Percentiles rank a stretch among this genome's conserved stretches.
Conservation (phyloP, 2,113 vertebrate genomes). For the Catharus bicknelli region DNA sequence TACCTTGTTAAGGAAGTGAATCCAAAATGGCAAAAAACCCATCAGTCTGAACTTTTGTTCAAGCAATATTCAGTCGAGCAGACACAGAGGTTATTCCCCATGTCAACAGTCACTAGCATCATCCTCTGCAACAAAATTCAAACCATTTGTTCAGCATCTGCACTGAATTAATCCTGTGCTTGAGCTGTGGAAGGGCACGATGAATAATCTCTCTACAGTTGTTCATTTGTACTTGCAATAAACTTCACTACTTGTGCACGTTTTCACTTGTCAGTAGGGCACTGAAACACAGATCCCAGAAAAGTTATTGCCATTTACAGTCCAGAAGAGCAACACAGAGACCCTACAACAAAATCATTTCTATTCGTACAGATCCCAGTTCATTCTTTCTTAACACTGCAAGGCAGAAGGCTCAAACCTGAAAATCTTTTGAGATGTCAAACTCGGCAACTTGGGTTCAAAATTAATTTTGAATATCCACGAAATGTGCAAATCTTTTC, state of each 20-base stretch:
- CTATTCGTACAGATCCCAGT: background rate
- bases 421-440: background rate
- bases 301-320: background rate
- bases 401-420: background rate
- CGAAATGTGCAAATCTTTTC: background rate
- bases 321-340: background rate
- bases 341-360: background rate
- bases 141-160: conserved; percentile 4
- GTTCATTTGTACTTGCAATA: background rate
- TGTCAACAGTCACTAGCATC: background rate
- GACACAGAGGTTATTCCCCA: background rate
- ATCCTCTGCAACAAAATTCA: background rate
- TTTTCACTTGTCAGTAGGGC: background rate
- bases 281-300: background rate
- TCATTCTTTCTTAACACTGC: background rate
- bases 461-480: background rate
- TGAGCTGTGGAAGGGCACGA: background rate
- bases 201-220: background rate
- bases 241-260: background rate
- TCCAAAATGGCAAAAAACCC: background rate
- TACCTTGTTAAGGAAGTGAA: background rate
- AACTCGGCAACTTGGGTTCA: background rate
- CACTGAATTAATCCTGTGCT: background rate
- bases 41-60: background rate
- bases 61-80: background rate